phyloP scores from a whole-genome alignment of 2,888 invertebrate species.

The Belgica antarctica region DNA sequence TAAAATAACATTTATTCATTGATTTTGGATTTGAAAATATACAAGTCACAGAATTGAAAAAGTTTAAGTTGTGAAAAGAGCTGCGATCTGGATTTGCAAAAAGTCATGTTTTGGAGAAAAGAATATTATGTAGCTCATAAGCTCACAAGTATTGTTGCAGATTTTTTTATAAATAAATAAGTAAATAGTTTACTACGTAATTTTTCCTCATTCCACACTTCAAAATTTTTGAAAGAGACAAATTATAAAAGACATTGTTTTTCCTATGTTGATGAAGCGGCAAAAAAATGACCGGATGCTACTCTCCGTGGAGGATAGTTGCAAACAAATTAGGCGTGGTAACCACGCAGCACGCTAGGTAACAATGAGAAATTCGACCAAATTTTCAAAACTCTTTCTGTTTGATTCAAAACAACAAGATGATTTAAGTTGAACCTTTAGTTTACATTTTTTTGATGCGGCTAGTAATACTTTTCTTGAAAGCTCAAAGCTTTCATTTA shows the following conservation, averaged over 20 bases:
- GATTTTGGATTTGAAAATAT: too few relatives aligned
- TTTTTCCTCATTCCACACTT: background rate
- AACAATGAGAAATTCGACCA: conserved; percentile 45
- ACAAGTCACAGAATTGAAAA: too few relatives aligned
- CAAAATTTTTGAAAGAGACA: conserved; percentile 26
- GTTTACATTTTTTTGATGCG: background rate
- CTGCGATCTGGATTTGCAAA: too few relatives aligned
- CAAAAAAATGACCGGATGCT: conserved; percentile 70
- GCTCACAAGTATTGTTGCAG: too few relatives aligned
- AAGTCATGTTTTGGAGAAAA: too few relatives aligned
- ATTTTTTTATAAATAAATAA: too few relatives aligned
- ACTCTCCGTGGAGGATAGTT: conserved; percentile 90
- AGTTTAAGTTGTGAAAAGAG: too few relatives aligned
- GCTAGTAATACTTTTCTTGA: too few relatives aligned
- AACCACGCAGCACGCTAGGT: conserved; percentile 53
- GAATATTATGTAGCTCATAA: too few relatives aligned
- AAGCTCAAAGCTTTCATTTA: too few relatives aligned
- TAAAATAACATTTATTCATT: too few relatives aligned
- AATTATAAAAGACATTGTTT: conserved; percentile 32
- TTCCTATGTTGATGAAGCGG: conserved; percentile 55
- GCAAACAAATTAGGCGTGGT: conserved; percentile 93
- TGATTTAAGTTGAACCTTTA: background rate
- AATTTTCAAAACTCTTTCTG: conserved; percentile 16
- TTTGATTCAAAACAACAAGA: background rate
- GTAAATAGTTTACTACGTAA: too few relatives aligned